Conservation (phyloP, 2,888 invertebrate species). For the Rhagonycha fulva region DNA sequence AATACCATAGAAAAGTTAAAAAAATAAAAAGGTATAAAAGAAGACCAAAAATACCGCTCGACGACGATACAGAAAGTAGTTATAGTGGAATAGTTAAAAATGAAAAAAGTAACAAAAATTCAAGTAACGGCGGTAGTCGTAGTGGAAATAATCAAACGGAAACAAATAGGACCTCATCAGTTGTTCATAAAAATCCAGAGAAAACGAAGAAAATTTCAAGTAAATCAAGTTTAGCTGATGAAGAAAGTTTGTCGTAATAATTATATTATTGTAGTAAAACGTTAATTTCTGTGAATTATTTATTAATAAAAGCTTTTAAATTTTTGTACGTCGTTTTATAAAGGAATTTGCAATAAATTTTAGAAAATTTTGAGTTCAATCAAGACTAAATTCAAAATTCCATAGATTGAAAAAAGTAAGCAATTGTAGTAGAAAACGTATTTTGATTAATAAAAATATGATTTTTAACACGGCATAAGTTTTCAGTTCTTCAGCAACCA, state of each 20-base stretch:
- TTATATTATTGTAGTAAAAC: background rate
- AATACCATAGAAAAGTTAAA: background rate
- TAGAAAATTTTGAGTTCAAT: no score
- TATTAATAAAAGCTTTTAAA: background rate
- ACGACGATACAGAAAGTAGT: background rate
- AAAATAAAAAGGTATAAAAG: background rate
- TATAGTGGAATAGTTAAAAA: constrained; percentile 8
- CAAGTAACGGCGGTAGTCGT: constrained; percentile 3
- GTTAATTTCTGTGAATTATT: background rate
- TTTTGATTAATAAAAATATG: no score
- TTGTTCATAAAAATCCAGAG: background rate
- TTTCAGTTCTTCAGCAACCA: no score
- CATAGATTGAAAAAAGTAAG: no score
- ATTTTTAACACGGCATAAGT: no score
- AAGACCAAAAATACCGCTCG: background rate
- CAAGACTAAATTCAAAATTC: no score
- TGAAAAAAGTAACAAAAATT: constrained; percentile 1
- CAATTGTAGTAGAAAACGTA: no score
- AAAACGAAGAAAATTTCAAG: constrained; percentile 1
- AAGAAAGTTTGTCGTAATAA: constrained; percentile 11
- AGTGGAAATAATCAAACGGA: constrained; percentile 7
- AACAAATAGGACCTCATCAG: background rate
- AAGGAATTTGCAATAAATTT: no score
- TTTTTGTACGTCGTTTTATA: background rate
- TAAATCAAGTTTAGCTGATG: constrained; percentile 27